A percentile compares a stretch with the other conserved stretches of the same genome.
Evolutionary conservation across 1,140 invertebrate genomes (phyloP).

Genomic region (Helicoverpa armigera): DNA sequence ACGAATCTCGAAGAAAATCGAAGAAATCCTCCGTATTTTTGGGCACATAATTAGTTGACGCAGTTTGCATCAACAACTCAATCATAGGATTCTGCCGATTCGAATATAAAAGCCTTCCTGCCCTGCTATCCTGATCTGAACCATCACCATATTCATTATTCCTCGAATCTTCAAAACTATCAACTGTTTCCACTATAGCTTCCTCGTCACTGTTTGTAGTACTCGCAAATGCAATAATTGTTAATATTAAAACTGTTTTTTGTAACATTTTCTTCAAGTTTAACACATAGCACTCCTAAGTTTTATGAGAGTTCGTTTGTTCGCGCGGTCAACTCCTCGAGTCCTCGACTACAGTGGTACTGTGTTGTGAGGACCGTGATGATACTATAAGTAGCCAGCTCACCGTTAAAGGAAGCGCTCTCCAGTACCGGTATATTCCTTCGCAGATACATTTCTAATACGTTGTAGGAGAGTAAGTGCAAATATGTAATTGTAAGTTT

Average conservation of each 20-base stretch:
- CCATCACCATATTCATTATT: not conserved
- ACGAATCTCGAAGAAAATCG: constrained; percentile 70
- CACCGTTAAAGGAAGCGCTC: constrained; percentile 23
- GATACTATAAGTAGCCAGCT: constrained; percentile 8
- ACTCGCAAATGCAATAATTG: constrained; percentile 1
- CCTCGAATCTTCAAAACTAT: constrained; percentile 4
- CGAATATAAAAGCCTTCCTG: constrained; percentile 52
- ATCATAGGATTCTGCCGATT: constrained; percentile 58
- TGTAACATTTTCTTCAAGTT: constrained; percentile 1
- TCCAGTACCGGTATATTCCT: constrained; percentile 3
- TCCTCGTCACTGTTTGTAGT: constrained; percentile 4
- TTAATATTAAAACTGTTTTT: constrained; percentile 5
- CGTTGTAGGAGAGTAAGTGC: not conserved
- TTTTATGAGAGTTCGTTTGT: not conserved
- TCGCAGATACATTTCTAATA: not conserved
- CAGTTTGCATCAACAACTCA: constrained; percentile 58
- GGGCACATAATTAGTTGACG: constrained; percentile 42
- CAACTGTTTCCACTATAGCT: constrained; percentile 9
- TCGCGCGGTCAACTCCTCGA: too few relatives aligned
- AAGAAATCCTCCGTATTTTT: constrained; percentile 62
- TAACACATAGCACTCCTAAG: not conserved
- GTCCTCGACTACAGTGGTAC: not conserved
- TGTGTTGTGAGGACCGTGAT: constrained; percentile 5
- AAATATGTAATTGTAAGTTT: not conserved
- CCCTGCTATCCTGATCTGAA: constrained; percentile 27